Percentiles rank a stretch among this genome's conserved stretches.
Conservation (phyloP, 2,113 vertebrate genomes). For the Phyllopteryx taeniolatus region DNA sequence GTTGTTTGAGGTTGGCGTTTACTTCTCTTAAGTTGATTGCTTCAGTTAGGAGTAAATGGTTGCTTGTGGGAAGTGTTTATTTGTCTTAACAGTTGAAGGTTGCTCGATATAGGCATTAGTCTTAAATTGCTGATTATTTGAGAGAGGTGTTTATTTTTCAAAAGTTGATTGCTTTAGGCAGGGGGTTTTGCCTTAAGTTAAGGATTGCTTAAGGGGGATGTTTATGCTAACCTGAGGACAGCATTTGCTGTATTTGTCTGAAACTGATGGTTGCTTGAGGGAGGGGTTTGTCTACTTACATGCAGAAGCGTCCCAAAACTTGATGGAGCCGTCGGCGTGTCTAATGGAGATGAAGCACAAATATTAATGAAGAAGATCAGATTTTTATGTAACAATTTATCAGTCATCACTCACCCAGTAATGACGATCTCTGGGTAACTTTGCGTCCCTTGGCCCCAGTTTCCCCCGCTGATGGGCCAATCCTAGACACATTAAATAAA, state of each 20-base stretch:
- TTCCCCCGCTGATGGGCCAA: slow-evolving; percentile 95
- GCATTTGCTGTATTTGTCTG: not conserved
- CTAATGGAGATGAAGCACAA: slow-evolving; percentile 62
- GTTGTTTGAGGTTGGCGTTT: no score
- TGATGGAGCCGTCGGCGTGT: slow-evolving; percentile 95
- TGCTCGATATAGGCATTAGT: not conserved
- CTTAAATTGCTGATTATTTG: not conserved
- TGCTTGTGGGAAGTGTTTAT: not conserved
- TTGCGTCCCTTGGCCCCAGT: slow-evolving; percentile 92
- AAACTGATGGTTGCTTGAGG: not conserved
- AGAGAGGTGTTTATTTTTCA: not conserved
- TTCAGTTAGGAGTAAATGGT: not conserved
- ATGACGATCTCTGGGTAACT: slow-evolving; percentile 98
- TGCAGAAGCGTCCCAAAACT: slow-evolving; percentile 98
- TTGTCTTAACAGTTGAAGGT: no score
- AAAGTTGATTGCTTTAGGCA: not conserved
- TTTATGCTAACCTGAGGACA: not conserved
- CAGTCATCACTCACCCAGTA: slow-evolving; percentile 83
- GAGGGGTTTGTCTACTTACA: slow-evolving; percentile 74
- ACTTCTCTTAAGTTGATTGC: no score
- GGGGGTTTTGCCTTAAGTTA: not conserved
- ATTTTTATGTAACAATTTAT: not conserved
- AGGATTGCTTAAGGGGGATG: not conserved
- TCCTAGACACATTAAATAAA: slow-evolving; percentile 72
- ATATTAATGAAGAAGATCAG: no score